Base-by-base conservation (phyloP, 2,113 vertebrate genomes). In the Oceanodroma tethys region DNA sequence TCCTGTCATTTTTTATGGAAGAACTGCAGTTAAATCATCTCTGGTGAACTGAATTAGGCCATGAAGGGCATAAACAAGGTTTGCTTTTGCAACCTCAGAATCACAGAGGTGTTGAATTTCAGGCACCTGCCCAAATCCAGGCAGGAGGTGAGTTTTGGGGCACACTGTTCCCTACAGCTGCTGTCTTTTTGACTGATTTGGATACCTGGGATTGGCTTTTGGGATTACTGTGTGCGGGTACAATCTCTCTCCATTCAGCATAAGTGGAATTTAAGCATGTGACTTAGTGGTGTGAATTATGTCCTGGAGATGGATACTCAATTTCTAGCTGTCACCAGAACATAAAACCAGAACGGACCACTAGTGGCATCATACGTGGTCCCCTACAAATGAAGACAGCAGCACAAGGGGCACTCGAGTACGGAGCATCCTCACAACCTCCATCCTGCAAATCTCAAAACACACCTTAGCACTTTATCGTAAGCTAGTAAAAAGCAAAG, bases 161-260 rank as follows among this genome's bases (percentile, higher is more conserved):
- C 52, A 85, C 0, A 0, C 12, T 10, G 1, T 9, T 94, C 23
- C 12, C 18, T 34, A 20, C 11, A 75, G 21, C 12, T 4, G 0
- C 30, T 62, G 42, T 30, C 36, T 74, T 83, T 89, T 92, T 58
- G 56, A 4, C 16, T 79, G 3, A 2, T 47, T 85, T 63, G 23
- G 17, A 20, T 52, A n/a, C 13, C 42, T 40, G 30, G 38, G 26
- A 42, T 50, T 16, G 13, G 13, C 30, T 82, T 71, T 74, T 60
- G 27, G 60, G 30, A 52, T 63, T 67, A 34, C 10, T 36, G 26
- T 82, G 11, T 17, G 19, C 29, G 32, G 40, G 7, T 38, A 81
- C 7, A 27, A 40, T 29, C 40, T 60, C 38, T 55, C 20, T 17
- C 22, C 58, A 13, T n/a, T 84, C 63, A n/a, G 11, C 1, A 1